Conservation (phyloP, 2,797 vertebrate genomes). For the Notamacropus eugenii region DNA sequence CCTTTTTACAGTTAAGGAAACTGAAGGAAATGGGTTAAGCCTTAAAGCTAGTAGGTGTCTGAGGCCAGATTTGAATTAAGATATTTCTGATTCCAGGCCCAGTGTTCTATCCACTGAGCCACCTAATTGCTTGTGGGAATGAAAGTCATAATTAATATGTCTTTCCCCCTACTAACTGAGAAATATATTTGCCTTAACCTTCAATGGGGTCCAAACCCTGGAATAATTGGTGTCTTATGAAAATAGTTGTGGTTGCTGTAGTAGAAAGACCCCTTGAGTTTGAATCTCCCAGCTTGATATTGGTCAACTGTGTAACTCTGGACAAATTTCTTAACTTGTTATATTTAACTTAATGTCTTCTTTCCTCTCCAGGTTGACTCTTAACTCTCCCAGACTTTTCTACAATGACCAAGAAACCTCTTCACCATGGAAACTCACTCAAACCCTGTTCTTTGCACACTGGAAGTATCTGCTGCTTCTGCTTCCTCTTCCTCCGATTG, state of each 20-base stretch:
- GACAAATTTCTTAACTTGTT: background rate
- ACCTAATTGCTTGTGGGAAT: too few relatives aligned
- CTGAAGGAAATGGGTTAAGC: too few relatives aligned
- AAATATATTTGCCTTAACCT: background rate
- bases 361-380: background rate
- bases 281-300: background rate
- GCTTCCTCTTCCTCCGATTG: background rate
- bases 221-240: background rate
- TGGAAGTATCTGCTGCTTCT: background rate
- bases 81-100: background rate
- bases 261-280: background rate
- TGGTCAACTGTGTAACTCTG: background rate
- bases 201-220: background rate
- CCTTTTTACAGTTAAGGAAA: too few relatives aligned
- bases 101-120: background rate
- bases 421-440: background rate
- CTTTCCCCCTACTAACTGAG: background rate
- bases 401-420: background rate
- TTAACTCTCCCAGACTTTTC: background rate
- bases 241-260: background rate
- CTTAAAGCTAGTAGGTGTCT: too few relatives aligned
- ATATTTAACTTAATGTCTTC: background rate
- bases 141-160: background rate
- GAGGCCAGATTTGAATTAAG: too few relatives aligned
- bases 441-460: background rate